Evolutionary conservation across 2,888 invertebrate species (phyloP).

Genomic region (Stenodera caucasica): DNA sequence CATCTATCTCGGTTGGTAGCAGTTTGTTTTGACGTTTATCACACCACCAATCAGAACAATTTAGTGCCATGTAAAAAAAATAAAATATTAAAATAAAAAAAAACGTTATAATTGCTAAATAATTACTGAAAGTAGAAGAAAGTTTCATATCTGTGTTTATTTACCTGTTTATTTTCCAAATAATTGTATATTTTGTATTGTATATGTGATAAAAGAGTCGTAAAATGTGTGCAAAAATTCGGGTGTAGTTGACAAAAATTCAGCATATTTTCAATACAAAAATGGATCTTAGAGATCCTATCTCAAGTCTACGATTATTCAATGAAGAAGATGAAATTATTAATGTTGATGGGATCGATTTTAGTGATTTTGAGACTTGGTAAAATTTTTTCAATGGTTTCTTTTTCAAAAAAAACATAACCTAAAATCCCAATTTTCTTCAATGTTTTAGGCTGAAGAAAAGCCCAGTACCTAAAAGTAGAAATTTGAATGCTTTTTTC

Average conservation of each 20-base stretch:
- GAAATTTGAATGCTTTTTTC: background rate
- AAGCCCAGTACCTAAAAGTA: background rate
- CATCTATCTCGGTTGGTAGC: too few species aligned
- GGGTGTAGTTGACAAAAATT: background rate
- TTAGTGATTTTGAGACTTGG: conserved; percentile 64
- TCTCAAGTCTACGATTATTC: conserved; percentile 3
- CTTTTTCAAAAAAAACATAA: too few species aligned
- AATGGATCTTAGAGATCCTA: background rate
- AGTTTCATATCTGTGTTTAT: background rate
- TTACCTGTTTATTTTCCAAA: background rate
- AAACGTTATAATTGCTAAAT: conserved; percentile 1
- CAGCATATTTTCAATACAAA: background rate
- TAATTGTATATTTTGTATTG: background rate
- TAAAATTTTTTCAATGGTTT: conserved; percentile 50
- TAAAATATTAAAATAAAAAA: background rate
- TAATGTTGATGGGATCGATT: conserved; percentile 61
- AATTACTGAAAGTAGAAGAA: background rate
- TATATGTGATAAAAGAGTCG: background rate
- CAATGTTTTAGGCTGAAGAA: background rate
- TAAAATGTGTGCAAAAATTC: background rate
- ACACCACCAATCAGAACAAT: background rate
- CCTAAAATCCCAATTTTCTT: conserved; percentile 1
- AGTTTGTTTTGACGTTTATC: background rate
- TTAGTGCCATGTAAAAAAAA: background rate
- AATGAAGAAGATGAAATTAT: conserved; percentile 50